These are phyloP conservation scores for Oxyura jamaicensis DNA, from an alignment of 2,113 vertebrate genomes.

Conservation along the genomic window DNA sequence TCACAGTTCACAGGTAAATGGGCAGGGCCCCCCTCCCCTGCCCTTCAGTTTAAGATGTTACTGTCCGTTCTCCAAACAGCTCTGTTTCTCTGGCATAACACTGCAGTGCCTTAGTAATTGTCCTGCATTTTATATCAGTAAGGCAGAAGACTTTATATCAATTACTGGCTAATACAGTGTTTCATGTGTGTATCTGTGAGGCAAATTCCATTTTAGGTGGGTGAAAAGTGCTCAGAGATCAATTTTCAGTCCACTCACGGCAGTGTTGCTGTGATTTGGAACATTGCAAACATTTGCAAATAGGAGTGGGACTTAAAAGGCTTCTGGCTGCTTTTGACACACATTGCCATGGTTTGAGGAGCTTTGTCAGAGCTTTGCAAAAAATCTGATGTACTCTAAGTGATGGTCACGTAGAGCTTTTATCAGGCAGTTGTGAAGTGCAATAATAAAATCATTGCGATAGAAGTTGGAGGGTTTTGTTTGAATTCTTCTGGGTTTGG, in stretches of 20 bases:
- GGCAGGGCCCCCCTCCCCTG: not conserved
- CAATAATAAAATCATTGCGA: too few relatives aligned
- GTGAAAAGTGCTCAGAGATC: not conserved
- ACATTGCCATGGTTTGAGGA: not conserved
- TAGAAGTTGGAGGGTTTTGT: not conserved
- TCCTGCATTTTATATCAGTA: not conserved
- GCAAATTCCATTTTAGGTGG: conserved; percentile 42
- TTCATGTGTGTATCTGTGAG: conserved; percentile 27
- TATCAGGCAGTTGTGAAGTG: not conserved
- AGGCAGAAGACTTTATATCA: not conserved
- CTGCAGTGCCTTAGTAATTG: not conserved
- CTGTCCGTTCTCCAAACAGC: not conserved
- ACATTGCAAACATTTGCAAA: not conserved
- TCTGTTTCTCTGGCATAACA: not conserved
- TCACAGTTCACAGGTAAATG: not conserved
- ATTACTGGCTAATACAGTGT: not conserved
- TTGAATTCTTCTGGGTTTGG: not conserved
- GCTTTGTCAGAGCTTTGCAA: not conserved
- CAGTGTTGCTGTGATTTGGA: conserved; percentile 12
- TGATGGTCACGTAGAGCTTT: not conserved
- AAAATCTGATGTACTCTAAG: not conserved
- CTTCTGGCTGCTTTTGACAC: not conserved
- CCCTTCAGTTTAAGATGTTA: not conserved
- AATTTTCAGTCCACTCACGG: not conserved
- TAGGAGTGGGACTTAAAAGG: not conserved